Evolutionary conservation across 2,113 vertebrate genomes (phyloP).

Genomic region (Petrocephalus zakoni): DNA sequence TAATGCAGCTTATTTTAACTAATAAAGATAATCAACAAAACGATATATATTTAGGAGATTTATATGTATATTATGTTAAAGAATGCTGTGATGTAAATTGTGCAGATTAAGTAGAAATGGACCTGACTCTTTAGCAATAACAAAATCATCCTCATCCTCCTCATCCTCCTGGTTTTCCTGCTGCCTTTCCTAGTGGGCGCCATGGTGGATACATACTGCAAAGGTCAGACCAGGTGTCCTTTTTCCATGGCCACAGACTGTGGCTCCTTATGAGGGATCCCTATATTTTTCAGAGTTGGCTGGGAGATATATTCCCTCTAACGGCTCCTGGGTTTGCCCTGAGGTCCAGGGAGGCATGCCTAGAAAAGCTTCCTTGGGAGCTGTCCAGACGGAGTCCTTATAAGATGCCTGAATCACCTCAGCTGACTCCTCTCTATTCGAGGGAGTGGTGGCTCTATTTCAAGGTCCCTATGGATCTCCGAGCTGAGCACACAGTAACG

Average conservation of each 20-base stretch:
- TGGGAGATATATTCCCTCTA: background rate
- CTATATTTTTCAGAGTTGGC: background rate
- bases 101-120: too few relatives aligned
- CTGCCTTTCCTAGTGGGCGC: background rate
- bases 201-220: background rate
- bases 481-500: background rate
- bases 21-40: background rate
- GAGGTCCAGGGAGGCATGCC: background rate
- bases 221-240: background rate
- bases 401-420: background rate
- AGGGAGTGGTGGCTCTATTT: background rate
- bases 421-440: background rate
- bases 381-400: background rate
- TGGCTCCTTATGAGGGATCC: background rate
- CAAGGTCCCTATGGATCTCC: background rate
- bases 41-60: too few relatives aligned
- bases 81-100: too few relatives aligned
- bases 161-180: background rate
- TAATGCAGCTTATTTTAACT: background rate
- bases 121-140: too few relatives aligned
- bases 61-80: too few relatives aligned
- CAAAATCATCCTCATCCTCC: background rate
- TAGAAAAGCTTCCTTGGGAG: background rate
- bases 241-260: background rate
- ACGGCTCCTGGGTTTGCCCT: background rate